A percentile compares a stretch with the other conserved stretches of the same genome.
These are phyloP conservation scores for Glomeris maerens DNA, from an alignment of 1,140 invertebrate species.

Conservation along the genomic window DNA sequence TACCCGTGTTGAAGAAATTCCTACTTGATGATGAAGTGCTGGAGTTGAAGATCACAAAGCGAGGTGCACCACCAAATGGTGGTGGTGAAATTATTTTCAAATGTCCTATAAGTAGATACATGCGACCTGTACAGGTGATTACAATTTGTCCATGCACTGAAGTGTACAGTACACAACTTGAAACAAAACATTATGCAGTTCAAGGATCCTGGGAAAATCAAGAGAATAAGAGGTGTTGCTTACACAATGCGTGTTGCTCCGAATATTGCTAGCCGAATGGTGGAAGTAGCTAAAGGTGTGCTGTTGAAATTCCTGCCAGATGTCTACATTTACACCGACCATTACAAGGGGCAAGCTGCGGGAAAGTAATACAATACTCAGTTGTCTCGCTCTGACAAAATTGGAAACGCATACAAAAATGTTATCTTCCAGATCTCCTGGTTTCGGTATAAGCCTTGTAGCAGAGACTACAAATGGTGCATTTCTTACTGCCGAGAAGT, in stretches of 20 bases:
- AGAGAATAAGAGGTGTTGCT: constrained; percentile 76
- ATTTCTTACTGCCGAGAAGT: constrained; percentile 43
- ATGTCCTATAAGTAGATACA: constrained; percentile 57
- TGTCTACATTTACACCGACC: constrained; percentile 88
- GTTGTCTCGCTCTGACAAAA: too few relatives aligned
- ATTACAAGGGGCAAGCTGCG: constrained; percentile 62
- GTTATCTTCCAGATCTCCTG: constrained; percentile 36
- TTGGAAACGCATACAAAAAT: neutral
- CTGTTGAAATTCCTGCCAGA: constrained; percentile 86
- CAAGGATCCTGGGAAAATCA: constrained; percentile 74
- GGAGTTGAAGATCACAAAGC: constrained; percentile 64
- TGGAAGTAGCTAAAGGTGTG: constrained; percentile 80
- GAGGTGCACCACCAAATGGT: constrained; percentile 71
- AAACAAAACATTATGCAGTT: constrained; percentile 26
- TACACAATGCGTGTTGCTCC: constrained; percentile 82
- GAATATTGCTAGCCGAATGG: constrained; percentile 73
- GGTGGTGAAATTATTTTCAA: constrained; percentile 80
- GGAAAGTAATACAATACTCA: constrained; percentile 51
- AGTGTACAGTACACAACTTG: too few relatives aligned
- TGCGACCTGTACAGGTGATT: constrained; percentile 47
- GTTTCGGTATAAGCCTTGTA: constrained; percentile 77
- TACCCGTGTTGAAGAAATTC: constrained; percentile 71
- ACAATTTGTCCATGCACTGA: too few relatives aligned
- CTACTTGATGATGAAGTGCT: constrained; percentile 75
- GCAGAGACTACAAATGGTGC: constrained; percentile 85